A percentile compares a stretch with the other conserved stretches of the same genome.
Conservation (phyloP, 2,797 vertebrate genomes). For the Phoeniculus purpureus region DNA sequence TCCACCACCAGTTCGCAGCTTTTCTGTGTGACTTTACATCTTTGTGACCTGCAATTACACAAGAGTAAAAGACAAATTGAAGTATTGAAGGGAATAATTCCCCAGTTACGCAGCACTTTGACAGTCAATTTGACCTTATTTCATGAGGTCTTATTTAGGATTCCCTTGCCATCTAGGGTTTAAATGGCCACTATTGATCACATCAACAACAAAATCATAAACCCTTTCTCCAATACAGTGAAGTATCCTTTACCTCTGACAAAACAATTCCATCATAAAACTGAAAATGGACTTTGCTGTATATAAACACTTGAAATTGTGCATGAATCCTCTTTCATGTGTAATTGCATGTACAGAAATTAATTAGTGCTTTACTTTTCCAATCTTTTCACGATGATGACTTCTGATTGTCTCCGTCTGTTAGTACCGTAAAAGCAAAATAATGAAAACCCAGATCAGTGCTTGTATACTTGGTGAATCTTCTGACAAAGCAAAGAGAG, state of each 20-base stretch:
- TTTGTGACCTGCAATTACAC: neutral
- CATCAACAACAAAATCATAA: neutral
- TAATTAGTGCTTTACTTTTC: neutral
- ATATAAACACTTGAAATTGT: neutral
- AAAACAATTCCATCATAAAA: neutral
- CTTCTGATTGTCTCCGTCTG: neutral
- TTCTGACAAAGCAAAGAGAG: neutral
- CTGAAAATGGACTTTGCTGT: neutral
- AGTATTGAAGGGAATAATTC: neutral
- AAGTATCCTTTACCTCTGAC: neutral
- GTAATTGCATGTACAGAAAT: neutral
- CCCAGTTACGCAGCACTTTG: neutral
- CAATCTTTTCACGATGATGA: neutral
- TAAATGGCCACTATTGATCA: neutral
- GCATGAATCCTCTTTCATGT: neutral
- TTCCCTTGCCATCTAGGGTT: neutral
- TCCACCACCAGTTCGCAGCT: neutral
- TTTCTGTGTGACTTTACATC: conserved; percentile 9
- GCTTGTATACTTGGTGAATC: neutral
- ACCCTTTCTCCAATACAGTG: neutral
- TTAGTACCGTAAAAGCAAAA: fast-evolving
- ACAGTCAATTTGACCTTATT: neutral
- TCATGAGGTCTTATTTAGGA: neutral
- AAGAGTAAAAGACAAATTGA: conserved; percentile 6
- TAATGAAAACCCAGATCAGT: neutral